Base-by-base conservation (phyloP, 2,797 vertebrate species). In the Bucorvus abyssinicus region DNA sequence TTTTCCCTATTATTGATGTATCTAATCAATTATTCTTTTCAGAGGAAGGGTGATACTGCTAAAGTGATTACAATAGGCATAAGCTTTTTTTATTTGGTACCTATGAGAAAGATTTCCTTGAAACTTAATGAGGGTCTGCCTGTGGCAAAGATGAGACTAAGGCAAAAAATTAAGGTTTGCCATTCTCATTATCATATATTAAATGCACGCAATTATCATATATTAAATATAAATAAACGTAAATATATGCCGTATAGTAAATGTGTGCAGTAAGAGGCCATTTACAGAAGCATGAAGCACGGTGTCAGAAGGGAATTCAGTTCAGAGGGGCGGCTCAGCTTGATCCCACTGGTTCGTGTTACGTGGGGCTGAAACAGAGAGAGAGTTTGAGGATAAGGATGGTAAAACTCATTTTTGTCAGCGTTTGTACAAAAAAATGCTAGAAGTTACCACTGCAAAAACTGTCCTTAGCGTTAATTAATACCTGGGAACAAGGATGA, bases 361-460 rank as follows among this genome's bases (percentile, higher is more conserved):
- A 11, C 2, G 0, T 14, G 61, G 53, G 45, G 9, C 57, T 82
- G 74, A 64, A 71, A 47, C 23, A 23, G 50, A 42, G 10, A 19
- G 53, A 45, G 8, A 52, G 13, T 29, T 85, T 32, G 42, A 55
- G 34, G 42, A 8, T 55, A 34, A 81, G 50, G 50, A 9, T 89
- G 63, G 20, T 64, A 57, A 90, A 96, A 92, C 53, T 78, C 36
- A 52, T 52, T 93, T 87, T 81, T 92, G 52, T 87, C 85, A 23
- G n/a, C 85, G 81, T 59, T 60, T 75, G 57, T 76, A 73, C 5
- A 12, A 89, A 91, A 93, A 94, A 97, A 85, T 74, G 49, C 83
- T 82, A 26, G 40, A 64, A 88, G 75, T 94, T 96, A 74, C 40
- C 52, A 52, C 53, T 70, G 49, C 59, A 84, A 92, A 86, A 67